Conservation (phyloP, 2,888 invertebrate genomes). For the Onthophagus sagittarius region DNA sequence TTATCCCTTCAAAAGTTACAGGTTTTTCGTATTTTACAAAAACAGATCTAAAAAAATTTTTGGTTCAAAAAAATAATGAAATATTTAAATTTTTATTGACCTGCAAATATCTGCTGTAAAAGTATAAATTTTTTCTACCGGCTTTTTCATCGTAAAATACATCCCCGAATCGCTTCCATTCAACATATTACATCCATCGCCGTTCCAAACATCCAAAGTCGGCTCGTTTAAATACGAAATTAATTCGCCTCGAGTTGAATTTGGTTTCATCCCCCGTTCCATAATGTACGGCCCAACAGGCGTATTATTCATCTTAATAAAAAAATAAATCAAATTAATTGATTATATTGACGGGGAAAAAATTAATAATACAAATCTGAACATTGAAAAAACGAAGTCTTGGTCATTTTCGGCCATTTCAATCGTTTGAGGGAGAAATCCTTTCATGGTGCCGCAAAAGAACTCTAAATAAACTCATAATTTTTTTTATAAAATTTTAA, state of each 20-base stretch:
- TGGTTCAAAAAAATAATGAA: background rate
- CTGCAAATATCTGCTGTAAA: slow-evolving; percentile 59
- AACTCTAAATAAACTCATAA: slow-evolving; percentile 30
- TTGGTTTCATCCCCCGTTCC: slow-evolving; percentile 50
- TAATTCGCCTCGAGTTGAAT: slow-evolving; percentile 52
- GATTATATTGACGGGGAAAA: background rate
- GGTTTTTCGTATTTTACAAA: slow-evolving; percentile 49
- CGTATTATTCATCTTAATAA: slow-evolving; percentile 50
- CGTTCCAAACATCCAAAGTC: slow-evolving; percentile 44
- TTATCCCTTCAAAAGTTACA: slow-evolving; percentile 48
- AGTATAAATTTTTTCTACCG: slow-evolving; percentile 47
- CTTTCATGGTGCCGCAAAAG: slow-evolving; percentile 40
- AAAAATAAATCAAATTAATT: background rate
- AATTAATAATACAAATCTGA: slow-evolving; percentile 49
- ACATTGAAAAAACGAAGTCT: slow-evolving; percentile 57
- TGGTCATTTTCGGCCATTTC: slow-evolving; percentile 49
- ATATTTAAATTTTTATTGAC: slow-evolving; percentile 36
- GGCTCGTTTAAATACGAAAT: slow-evolving; percentile 48
- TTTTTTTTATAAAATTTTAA: background rate
- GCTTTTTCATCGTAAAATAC: slow-evolving; percentile 52
- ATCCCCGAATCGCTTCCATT: slow-evolving; percentile 55
- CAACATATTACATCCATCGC: slow-evolving; percentile 52
- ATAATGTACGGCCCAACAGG: slow-evolving; percentile 54
- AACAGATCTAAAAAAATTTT: slow-evolving; percentile 47
- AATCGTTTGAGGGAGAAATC: slow-evolving; percentile 46